Evolutionary conservation across 2,113 vertebrate species (phyloP), one percentile per base, ranked within the genome.

Genomic region (Gallinago undulata): DNA sequence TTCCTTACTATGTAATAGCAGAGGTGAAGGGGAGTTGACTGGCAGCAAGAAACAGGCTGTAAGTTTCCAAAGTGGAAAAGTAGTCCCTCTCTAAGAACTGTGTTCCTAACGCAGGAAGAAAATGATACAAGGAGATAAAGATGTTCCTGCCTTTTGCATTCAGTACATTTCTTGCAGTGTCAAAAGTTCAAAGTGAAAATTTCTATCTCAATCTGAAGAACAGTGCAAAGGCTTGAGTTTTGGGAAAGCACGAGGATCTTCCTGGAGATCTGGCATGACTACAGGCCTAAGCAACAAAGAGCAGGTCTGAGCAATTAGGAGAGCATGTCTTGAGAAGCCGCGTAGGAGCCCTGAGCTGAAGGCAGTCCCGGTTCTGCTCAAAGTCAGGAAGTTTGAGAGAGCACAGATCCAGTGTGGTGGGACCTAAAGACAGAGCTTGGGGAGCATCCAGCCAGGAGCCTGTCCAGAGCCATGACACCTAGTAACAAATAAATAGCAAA

Each of bases 401-500:
- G 35, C 56, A 18, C 73, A 57, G 85, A 56, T 89, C 86, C 60
- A 13, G 39, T 1, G 0, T 23, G 28, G 11, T 50, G 72, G 74
- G 53, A 95, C 68, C 50, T 12, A 48, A 57, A 53, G 75, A 47
- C 67, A 56, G 50, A 39, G 56, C 51, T 17, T 89, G 95, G 91
- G 87, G 80, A 94, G 59, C 87, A 80, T 84, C 89, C 92, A 96
- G 84, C 66, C 64, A 15, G 12, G 72, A 96, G 91, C 35, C 47
- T 41, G 3, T 41, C 74, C 94, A 96, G 87, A 91, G 69, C 76
- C 6, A 0, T 14, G 80, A 93, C 84, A 94, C 86, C 56, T 33
- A 53, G 80, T 47, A 85, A 97, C 91, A 94, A 96, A 94, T 60
- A 95, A 94, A 93, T 9, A 94, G 87, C 89, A 91, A 95, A 94